Evolutionary conservation across 2,888 invertebrate species (phyloP), one percentile per base, ranked within the genome.

Genomic region (Suillia variegata): DNA sequence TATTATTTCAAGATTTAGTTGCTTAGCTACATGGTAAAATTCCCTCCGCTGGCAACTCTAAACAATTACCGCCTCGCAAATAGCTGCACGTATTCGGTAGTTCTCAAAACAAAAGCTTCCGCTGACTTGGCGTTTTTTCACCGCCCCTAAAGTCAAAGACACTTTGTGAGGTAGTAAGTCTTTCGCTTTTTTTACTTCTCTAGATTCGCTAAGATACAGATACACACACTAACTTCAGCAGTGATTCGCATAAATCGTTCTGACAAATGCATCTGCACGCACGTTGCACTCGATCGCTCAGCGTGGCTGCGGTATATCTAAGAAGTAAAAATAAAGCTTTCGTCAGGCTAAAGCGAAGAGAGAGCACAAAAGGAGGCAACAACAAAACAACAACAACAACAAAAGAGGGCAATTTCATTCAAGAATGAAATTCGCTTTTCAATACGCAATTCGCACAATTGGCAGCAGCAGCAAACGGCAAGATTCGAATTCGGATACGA

Each of bases 191-290:
- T n/a, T n/a, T n/a, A n/a, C n/a, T n/a, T n/a, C n/a, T n/a, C n/a
- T n/a, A n/a, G n/a, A n/a, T n/a, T n/a, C n/a, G n/a, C n/a, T n/a
- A n/a, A n/a, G n/a, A n/a, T n/a, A n/a, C n/a, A n/a, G n/a, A n/a
- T n/a, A n/a, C n/a, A n/a, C n/a, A n/a, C n/a, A n/a, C n/a, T 31
- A 31, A 12, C 12, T 56, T 57, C 59, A 63, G 68, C 67, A 65
- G 63, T 67, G 54, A 67, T 70, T 63, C 62, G 59, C 67, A 60
- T 26, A 61, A 52, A 62, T 59, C 52, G 59, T 47, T 22, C 51
- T 34, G 48, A 52, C 59, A 52, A 50, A 50, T 34, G 58, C 58
- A 21, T 18, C 49, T 24, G 20, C 45, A 20, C 45, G 18, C 45
- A 5, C 13, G 21, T 2, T 45, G 31, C 54, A 54, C 13, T 42